Conservation (phyloP, 2,888 invertebrate species). For the Horisme vitalbata region DNA sequence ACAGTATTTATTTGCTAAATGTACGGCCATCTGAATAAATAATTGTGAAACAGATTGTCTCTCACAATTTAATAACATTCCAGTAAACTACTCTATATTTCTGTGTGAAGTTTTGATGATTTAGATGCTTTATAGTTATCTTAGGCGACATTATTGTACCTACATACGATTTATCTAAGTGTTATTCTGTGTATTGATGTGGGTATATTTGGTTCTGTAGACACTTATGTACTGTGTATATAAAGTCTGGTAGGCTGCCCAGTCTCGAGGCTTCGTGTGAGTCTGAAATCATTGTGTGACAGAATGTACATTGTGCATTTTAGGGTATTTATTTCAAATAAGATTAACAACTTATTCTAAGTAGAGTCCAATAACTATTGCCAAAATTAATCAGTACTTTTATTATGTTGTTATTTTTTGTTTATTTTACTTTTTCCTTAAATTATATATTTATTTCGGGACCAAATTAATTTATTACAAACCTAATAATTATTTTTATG, state of each 20-base stretch:
- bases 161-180: conserved; percentile 62
- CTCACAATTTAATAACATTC: conserved; percentile 68
- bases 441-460: conserved; percentile 82
- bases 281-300: conserved; percentile 61
- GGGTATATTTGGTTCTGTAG: conserved; percentile 62
- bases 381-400: conserved; percentile 81
- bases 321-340: conserved; percentile 76
- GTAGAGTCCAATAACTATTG: conserved; percentile 78
- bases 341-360: conserved; percentile 68
- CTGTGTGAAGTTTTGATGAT: conserved; percentile 67
- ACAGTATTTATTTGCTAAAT: conserved; percentile 53
- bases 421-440: conserved; percentile 66
- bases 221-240: conserved; percentile 62
- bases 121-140: conserved; percentile 72
- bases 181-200: conserved; percentile 62
- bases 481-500: conserved; percentile 71
- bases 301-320: conserved; percentile 64
- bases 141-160: conserved; percentile 56
- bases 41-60: conserved; percentile 54
- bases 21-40: conserved; percentile 49
- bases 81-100: conserved; percentile 63
- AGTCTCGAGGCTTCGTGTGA: conserved; percentile 49
- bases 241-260: conserved; percentile 53
- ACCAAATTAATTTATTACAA: conserved; percentile 82
- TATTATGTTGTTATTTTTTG: conserved; percentile 73